Percentiles rank a stretch among this genome's conserved stretches.
Conservation (phyloP, 2,113 vertebrate genomes). For the Nansenia antarctica region DNA sequence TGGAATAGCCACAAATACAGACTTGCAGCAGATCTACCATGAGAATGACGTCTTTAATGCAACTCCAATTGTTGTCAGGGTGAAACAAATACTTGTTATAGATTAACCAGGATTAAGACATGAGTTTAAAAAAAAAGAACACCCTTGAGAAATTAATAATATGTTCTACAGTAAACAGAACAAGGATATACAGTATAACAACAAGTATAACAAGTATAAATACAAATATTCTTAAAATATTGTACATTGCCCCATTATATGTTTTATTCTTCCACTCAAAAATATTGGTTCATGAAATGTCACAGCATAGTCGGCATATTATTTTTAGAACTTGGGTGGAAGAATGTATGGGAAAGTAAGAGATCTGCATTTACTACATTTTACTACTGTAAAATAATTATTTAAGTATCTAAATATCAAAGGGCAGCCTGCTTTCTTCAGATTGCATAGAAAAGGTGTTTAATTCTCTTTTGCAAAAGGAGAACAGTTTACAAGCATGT, state of each 20-base stretch:
- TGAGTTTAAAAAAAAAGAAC: too few species aligned
- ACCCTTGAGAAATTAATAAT: background rate
- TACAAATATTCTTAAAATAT: background rate
- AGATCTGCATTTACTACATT: background rate
- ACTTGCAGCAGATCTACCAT: background rate
- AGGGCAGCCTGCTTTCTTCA: too few species aligned
- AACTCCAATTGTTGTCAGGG: background rate
- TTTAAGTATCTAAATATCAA: too few species aligned
- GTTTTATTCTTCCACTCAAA: background rate
- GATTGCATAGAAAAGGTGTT: too few species aligned
- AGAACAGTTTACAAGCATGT: too few species aligned
- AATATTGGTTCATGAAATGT: background rate
- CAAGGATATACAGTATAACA: background rate
- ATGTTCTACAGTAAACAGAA: background rate
- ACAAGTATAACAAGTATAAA: background rate
- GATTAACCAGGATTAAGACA: background rate
- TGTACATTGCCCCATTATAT: background rate
- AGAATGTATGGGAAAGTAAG: conserved; percentile 31
- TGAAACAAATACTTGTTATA: background rate
- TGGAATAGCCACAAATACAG: background rate
- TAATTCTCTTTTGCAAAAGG: too few species aligned
- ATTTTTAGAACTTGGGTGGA: too few species aligned
- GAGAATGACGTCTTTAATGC: background rate
- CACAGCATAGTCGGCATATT: background rate
- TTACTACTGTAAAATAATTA: too few species aligned